Evolutionary conservation across 23 tunicate species (phyloP), one percentile per base, ranked within the genome.

Genomic region (Trididemnum nubilum): DNA sequence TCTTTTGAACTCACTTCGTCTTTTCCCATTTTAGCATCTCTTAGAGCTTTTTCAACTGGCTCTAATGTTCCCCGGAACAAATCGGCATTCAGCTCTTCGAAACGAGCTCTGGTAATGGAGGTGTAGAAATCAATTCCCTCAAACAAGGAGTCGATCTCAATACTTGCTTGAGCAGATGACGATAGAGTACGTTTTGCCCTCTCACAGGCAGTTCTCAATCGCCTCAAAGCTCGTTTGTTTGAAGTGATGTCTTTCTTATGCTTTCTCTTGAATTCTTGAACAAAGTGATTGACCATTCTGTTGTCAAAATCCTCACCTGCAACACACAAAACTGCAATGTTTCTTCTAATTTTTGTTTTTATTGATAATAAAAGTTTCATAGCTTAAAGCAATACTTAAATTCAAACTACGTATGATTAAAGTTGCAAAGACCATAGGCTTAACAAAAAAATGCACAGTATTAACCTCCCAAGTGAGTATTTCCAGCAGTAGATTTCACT

Each of bases 41-140:
- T 83, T 15, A 95, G 86, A 60, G 99, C 73, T 65, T 90, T 90
- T 58, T 95, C 99, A 7, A 95, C 99, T 0, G 99, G 99, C n/a
- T 86, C 92, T 52, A 90, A 38, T 18, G 99, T 95, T 61, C 82
- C 96, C 15, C 99, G 89, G 99, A 95, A 95, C 7, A 95, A 91
- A 72, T 90, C 96, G 50, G 76, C 72, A 66, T 77, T 72, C 37
- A 86, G 83, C 65, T 95, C 99, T 36, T 95, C 99, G 77, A 95
- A 95, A 23, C 99, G 96, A 72, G 99, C 99, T 40, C 99, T 87
- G 60, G 99, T 95, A 78, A 95, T 86, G 27, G 92, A 87, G 24
- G 99, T 95, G 92, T 95, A 95, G 69, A 95, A 95, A 70, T 95
- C 99, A 60, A 95, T 80, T 33, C 99, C 99, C 60, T 95, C 99